Evolutionary conservation across 2,113 vertebrate genomes (phyloP).

Genomic region (Macroglossus sobrinus): DNA sequence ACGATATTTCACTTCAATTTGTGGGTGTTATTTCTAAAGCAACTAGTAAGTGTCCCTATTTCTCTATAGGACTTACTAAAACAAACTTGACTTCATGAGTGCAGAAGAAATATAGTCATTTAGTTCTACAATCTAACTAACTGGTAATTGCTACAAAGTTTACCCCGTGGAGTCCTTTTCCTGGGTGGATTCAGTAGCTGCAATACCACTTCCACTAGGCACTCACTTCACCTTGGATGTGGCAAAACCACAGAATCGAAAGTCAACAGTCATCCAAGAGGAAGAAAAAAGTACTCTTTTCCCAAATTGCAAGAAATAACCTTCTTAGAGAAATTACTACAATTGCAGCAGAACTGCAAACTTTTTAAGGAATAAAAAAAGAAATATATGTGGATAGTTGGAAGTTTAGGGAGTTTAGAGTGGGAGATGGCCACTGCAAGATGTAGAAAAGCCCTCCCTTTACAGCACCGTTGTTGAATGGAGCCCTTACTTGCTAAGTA

Average conservation of each 20-base stretch:
- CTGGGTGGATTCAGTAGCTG: conserved; percentile 11
- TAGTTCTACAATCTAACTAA: conserved; percentile 59
- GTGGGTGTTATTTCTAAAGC: conserved; percentile 70
- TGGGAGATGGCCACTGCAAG: neutral
- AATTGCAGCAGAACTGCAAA: conserved; percentile 42
- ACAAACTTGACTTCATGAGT: conserved; percentile 9
- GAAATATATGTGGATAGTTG: neutral
- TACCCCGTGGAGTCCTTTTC: neutral
- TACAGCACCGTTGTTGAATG: neutral
- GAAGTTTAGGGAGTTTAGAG: neutral
- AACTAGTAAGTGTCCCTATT: conserved; percentile 68
- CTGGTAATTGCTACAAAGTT: conserved; percentile 49
- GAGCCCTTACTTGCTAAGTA: conserved; percentile 6
- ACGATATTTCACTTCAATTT: conserved; percentile 68
- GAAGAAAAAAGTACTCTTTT: neutral
- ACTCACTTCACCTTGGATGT: neutral
- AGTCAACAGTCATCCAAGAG: conserved; percentile 38
- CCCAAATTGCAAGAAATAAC: conserved; percentile 49
- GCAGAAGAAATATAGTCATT: conserved; percentile 61
- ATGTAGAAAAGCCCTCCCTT: neutral
- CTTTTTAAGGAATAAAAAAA: conserved; percentile 45
- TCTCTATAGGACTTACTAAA: conserved; percentile 73
- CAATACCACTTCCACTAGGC: neutral
- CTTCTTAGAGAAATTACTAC: conserved; percentile 43
- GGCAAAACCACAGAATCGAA: neutral